A percentile compares a stretch with the other conserved stretches of the same genome.
These are phyloP conservation scores for Dione vanillae DNA, from an alignment of 2,888 invertebrate species.

Conservation along the genomic window DNA sequence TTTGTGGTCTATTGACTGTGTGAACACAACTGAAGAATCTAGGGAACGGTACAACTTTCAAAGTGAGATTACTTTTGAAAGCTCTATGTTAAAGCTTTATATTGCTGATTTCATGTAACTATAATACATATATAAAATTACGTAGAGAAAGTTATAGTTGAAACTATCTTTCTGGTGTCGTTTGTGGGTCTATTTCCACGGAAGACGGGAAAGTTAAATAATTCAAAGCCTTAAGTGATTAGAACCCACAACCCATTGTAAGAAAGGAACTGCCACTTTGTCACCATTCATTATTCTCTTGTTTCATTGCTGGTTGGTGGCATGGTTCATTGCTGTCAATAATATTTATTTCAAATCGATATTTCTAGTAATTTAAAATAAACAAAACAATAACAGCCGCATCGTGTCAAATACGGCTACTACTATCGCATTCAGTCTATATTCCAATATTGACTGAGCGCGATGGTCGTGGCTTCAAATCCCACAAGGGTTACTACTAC, in stretches of 20 bases:
- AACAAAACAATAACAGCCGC: not conserved
- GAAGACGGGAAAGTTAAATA: no score
- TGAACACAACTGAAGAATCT: conserved; percentile 50
- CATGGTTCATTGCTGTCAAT: no score
- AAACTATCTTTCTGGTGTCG: no score
- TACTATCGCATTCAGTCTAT: not conserved
- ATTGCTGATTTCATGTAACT: conserved; percentile 20
- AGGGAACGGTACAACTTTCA: conserved; percentile 47
- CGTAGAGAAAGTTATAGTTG: no score
- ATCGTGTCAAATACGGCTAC: not conserved
- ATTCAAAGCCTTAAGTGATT: no score
- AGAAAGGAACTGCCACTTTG: no score
- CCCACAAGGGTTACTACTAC: not conserved
- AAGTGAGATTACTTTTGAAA: conserved; percentile 45
- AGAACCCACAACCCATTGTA: no score
- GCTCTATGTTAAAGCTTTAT: conserved; percentile 30
- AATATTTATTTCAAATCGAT: not conserved
- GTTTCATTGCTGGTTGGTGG: no score
- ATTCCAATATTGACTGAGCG: not conserved
- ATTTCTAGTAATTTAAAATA: not conserved
- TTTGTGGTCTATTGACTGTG: conserved; percentile 55
- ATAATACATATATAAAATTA: no score
- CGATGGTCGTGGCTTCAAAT: not conserved
- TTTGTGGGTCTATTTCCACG: no score
- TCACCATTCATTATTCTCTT: no score